phyloP scores from a whole-genome alignment of 1,140 invertebrate genomes.

The Drosophila leontia region DNA sequence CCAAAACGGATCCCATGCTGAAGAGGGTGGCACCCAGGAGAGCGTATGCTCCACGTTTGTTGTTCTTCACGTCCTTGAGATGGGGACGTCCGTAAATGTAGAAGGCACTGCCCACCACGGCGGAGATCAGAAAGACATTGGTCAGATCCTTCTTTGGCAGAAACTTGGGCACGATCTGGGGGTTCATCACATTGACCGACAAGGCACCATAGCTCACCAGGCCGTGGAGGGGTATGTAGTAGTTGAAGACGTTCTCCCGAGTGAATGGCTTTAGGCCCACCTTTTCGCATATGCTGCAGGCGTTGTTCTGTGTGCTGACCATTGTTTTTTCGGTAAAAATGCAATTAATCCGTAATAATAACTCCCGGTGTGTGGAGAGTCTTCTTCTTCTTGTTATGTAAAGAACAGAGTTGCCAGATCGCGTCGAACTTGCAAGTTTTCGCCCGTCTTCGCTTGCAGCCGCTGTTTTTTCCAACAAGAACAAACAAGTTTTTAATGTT shows the following conservation, averaged over 20 bases:
- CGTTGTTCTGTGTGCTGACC: conserved; percentile 58
- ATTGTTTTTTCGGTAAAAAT: conserved; percentile 67
- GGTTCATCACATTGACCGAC: conserved; percentile 89
- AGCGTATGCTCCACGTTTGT: conserved; percentile 87
- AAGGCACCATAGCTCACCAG: conserved; percentile 87
- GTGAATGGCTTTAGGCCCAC: conserved; percentile 87
- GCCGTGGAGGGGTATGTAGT: conserved; percentile 88
- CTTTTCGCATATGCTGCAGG: conserved; percentile 85
- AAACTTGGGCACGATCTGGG: conserved; percentile 86
- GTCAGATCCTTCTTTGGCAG: conserved; percentile 82
- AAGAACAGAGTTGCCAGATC: conserved; percentile 64
- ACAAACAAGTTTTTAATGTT: conserved; percentile 1
- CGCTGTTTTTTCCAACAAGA: not conserved
- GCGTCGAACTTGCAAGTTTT: conserved; percentile 1
- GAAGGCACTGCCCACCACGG: conserved; percentile 87
- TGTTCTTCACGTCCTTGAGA: conserved; percentile 84
- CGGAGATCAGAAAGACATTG: conserved; percentile 87
- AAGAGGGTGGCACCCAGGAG: conserved; percentile 88
- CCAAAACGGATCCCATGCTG: conserved; percentile 90
- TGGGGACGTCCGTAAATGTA: conserved; percentile 88
- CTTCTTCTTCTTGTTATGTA: conserved; percentile 73
- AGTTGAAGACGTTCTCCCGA: conserved; percentile 87
- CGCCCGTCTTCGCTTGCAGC: conserved; percentile 15
- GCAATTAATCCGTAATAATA: conserved; percentile 36
- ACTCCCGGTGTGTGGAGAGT: conserved; percentile 33